Evolutionary conservation across 2,113 vertebrate genomes (phyloP), one percentile per base, ranked within the genome.

Genomic region (Zingel zingel): DNA sequence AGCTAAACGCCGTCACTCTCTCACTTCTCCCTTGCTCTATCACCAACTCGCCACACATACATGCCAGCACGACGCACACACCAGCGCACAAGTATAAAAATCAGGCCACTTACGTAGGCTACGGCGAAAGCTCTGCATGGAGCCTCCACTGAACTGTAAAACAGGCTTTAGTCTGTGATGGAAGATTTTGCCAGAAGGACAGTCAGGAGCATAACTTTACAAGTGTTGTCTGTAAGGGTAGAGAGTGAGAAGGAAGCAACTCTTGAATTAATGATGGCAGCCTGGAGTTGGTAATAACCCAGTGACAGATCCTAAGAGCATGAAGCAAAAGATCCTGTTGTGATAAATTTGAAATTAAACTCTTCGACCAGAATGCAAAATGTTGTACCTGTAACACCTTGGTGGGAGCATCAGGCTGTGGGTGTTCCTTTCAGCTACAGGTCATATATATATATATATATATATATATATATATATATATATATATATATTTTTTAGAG

Each of bases 151-250:
- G 27, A 27, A 27, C 27, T 27, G 27, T 27, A 27, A 27, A 27
- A 27, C 27, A 27, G 27, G 27, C 27, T 27, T 72, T 39, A 48
- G 18, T 56, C 66, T 65, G 14, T 58, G 54, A 53, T 43, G 33
- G 61, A 21, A 57, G 16, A 79, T 65, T 75, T 33, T 23, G 53
- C 54, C 30, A 33, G 19, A 59, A 65, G 63, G 79, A 81, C 71
- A 30, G 64, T 43, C 18, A 45, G 48, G 5, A 9, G 61, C 3
- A 57, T 14, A 19, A 36, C 64, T 75, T 69, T 21, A 76, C 14
- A 57, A 71, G 50, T 39, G 4, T 16, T n/a, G 54, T 45, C 7
- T 53, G 27, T 10, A 5, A 54, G 36, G 72, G 48, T 25, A 70
- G 48, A 62, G 15, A 45, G 56, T 25, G 6, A 68, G 51, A 47